Base-by-base conservation (phyloP, 1,140 invertebrate genomes). In the Luehdorfia chinensis region DNA sequence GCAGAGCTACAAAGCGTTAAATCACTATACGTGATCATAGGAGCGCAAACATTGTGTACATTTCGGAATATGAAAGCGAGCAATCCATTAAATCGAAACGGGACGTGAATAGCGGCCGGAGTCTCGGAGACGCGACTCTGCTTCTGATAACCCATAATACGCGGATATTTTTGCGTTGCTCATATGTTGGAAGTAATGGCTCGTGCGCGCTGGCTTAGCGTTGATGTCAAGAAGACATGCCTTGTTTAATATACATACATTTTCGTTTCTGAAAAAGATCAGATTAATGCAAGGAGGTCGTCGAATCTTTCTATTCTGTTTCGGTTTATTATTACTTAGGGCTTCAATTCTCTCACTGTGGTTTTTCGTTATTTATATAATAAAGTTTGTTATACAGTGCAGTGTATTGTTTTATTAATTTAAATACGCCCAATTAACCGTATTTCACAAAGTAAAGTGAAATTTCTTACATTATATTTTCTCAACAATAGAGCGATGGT, bases 171-270 rank as follows among this genome's bases (percentile, higher is more conserved):
- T 80, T 86, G 75, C 77, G 75, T 75, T 84, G 75, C 77, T 86
- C 81, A 86, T 86, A 86, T 77, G 79, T 86, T 73, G 81, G 77
- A 81, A 84, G 81, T 86, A 86, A 86, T 84, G 77, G 79, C 62
- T 78, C 63, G 77, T 78, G 59, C 62, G 23, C 50, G 56, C 41
- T 60, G 5, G 39, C 32, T 39, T 27, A 15, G n/a, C 39, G 39
- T 30, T 34, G 36, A 44, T 68, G 32, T 65, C 63, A 71, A 72
- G 50, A 45, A 52, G 59, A 62, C 34, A 53, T 47, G 33, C 47
- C 21, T 2, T 21, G n/a, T n/a, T n/a, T 21, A 21, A 21, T 6
- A 21, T 3, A 21, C 19, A 21, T 6, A 21, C 2, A 21, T 21
- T 21, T 21, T 21, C 6, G 2, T 21, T 21, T 6, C 2, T 21